Conservation (phyloP, 2,888 invertebrate genomes). For the Cetonia aurata region DNA sequence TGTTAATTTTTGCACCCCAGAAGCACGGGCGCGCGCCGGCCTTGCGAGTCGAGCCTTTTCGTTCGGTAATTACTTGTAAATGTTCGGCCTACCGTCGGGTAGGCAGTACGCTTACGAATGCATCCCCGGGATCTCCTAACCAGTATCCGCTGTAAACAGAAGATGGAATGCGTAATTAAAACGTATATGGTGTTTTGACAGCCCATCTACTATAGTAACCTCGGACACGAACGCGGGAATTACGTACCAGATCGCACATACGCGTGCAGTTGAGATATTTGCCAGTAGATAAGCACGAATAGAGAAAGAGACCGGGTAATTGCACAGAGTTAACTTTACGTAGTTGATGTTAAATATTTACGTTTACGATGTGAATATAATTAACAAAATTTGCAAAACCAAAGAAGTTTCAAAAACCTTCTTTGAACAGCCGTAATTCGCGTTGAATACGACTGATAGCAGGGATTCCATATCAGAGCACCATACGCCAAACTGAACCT, state of each 20-base stretch:
- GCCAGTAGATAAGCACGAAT: neutral
- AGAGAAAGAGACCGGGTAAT: no score
- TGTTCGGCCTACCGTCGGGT: constrained; percentile 42
- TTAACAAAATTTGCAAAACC: no score
- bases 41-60: constrained; percentile 20
- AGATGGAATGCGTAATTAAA: constrained; percentile 64
- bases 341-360: no score
- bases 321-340: no score
- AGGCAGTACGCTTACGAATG: neutral
- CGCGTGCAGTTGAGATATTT: constrained; percentile 40
- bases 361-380: no score
- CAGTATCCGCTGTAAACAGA: constrained; percentile 54
- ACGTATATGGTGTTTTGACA: constrained; percentile 65
- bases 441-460: no score
- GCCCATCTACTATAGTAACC: constrained; percentile 34
- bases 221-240: constrained; percentile 11
- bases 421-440: no score
- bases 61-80: constrained; percentile 58
- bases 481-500: no score
- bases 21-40: constrained; percentile 50
- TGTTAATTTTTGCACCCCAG: constrained; percentile 68
- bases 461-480: no score
- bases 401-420: no score
- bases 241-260: constrained; percentile 33
- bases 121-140: constrained; percentile 6